A percentile compares a stretch with the other conserved stretches of the same genome.
phyloP scores from a whole-genome alignment of 1,140 invertebrate genomes.

The Cydia fagiglandana region DNA sequence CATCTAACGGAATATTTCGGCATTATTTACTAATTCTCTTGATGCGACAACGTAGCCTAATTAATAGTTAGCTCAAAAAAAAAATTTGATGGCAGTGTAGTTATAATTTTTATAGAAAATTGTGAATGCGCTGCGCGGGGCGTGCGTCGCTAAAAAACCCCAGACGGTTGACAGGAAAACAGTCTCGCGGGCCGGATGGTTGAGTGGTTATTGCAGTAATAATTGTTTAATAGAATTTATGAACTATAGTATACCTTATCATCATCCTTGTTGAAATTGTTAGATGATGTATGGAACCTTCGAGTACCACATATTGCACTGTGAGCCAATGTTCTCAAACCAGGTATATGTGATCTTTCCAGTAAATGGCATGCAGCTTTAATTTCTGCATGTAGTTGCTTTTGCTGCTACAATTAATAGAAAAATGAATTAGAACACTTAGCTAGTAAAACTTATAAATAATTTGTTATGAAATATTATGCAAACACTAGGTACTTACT shows the following conservation, averaged over 20 bases:
- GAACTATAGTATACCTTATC: conserved; percentile 41
- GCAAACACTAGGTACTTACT: conserved; percentile 57
- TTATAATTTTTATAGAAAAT: no score
- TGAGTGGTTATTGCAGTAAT: no score
- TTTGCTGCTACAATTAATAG: conserved; percentile 52
- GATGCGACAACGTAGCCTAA: no score
- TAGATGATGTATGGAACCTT: conserved; percentile 53
- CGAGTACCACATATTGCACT: conserved; percentile 36
- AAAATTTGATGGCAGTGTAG: no score
- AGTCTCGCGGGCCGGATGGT: no score
- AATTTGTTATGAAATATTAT: conserved; percentile 16
- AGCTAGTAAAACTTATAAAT: conserved; percentile 24
- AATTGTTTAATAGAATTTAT: no score
- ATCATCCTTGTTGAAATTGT: conserved; percentile 43
- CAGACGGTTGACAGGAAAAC: no score
- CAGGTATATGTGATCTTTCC: conserved; percentile 58
- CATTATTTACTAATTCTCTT: no score
- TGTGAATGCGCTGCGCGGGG: no score
- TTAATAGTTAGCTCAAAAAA: no score
- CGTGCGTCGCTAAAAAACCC: no score
- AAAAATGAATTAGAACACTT: conserved; percentile 30
- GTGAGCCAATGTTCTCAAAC: conserved; percentile 45
- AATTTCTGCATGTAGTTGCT: conserved; percentile 60
- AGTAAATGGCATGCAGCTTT: conserved; percentile 61
- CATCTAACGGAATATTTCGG: no score